Base-by-base conservation (phyloP, 2,113 vertebrate species). In the Neodon shergylaensis region DNA sequence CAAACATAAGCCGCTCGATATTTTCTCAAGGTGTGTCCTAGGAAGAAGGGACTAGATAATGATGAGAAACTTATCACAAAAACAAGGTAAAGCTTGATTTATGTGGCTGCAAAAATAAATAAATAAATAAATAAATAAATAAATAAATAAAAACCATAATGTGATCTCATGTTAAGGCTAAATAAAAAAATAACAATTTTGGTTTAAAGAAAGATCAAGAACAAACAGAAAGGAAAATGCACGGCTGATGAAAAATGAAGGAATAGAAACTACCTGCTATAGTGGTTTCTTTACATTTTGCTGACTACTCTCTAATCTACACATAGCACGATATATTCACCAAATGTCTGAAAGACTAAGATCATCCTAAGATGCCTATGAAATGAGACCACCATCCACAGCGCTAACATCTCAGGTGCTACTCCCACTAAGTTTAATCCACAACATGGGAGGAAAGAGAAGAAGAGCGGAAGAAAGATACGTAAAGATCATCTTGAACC, bases 11-110 rank as follows among this genome's bases (percentile, higher is more conserved):
- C 73, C 74, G 79, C 52, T 79, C 28, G 21, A 84, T 72, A 70
- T 94, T 87, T 94, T 66, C 33, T 87, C 28, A 61, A 77, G 49
- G 49, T 39, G 58, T 39, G 42, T 68, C 14, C 90, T 31, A 77
- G 24, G 28, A 92, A 94, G 89, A 96, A 94, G 70, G 17, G 61
- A 42, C 77, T 76, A 63, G 33, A 86, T 54, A 82, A 85, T 77
- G 65, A 93, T 70, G 65, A 93, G 78, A 94, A 95, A 94, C 94
- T 36, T 88, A 84, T 78, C 42, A 78, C 28, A 13, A 72, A 73
- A 94, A 95, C 72, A 84, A 94, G 76, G 54, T 17, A 66, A 94
- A 89, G 33, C n/a, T 47, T 83, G 16, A 74, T 68, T 95, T 47
- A 44, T 58, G 77, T 83, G 73, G 86, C 47, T 73, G 14, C 33